A percentile compares a stretch with the other conserved stretches of the same genome.
Conservation (phyloP, 2,888 invertebrate genomes). For the Boloria selene region DNA sequence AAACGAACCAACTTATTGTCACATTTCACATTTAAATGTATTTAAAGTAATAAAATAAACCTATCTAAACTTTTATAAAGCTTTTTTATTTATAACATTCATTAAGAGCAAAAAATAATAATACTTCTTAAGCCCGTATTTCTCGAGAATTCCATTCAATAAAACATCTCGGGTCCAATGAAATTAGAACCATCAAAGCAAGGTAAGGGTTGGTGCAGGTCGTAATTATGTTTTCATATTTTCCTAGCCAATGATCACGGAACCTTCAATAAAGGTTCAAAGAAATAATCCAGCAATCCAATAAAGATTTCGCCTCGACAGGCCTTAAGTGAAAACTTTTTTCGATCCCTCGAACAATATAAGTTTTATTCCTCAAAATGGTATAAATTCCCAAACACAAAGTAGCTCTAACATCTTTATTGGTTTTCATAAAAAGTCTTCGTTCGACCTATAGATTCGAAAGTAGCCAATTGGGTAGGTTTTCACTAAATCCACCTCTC, state of each 20-base stretch:
- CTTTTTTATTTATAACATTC: constrained; percentile 7
- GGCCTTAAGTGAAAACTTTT: constrained; percentile 78
- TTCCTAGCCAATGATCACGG: constrained; percentile 55
- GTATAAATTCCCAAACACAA: constrained; percentile 81
- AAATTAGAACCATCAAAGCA: constrained; percentile 33
- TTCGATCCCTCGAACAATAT: constrained; percentile 77
- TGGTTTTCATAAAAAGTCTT: constrained; percentile 77
- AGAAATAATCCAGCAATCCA: constrained; percentile 75
- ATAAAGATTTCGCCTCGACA: constrained; percentile 77
- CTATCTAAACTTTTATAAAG: not conserved
- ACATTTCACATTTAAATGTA: no score
- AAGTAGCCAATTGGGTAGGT: constrained; percentile 61
- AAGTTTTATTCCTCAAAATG: constrained; percentile 79
- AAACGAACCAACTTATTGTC: no score
- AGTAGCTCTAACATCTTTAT: constrained; percentile 81
- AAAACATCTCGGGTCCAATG: constrained; percentile 26
- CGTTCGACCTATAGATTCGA: constrained; percentile 70
- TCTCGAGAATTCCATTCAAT: constrained; percentile 20
- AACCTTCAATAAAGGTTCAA: constrained; percentile 54
- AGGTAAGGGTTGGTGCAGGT: constrained; percentile 35
- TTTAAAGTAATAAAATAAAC: no score
- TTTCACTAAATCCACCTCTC: constrained; percentile 49
- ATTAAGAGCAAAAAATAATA: not conserved
- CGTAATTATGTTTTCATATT: constrained; percentile 57
- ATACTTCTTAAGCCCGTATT: constrained; percentile 17